Base-by-base conservation (phyloP, 2,113 vertebrate species). In the Podarcis cretensis region DNA sequence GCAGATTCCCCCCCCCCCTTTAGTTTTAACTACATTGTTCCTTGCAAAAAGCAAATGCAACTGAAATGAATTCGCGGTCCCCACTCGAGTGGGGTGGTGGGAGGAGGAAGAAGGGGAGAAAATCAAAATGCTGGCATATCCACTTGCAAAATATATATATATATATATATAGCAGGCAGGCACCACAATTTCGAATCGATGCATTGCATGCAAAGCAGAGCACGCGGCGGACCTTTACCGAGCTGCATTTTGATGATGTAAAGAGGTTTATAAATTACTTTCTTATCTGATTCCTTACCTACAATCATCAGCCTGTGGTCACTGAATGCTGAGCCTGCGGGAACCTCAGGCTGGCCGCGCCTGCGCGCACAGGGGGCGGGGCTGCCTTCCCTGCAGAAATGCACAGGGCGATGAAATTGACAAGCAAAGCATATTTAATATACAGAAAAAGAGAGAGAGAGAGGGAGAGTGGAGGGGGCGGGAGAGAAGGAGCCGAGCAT, bases 261-360 rank as follows among this genome's bases (percentile, higher is more conserved):
- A 89, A 89, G 87, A 74, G 90, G 84, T 86, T 83, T 83, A 89
- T 86, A 73, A 86, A 86, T 86, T 30, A 89, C 90, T 91, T 86
- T 89, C 87, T 89, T 83, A 83, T 86, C 90, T 66, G 87, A 80
- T 89, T 65, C 87, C 95, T 89, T 93, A 95, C 95, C 95, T 95
- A 94, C 84, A 66, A 89, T 74, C 87, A 92, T 84, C 92, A 82
- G 93, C 87, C 83, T 13, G 91, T 74, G 76, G 88, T 91, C 83
- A 81, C 93, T 88, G 77, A 2, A 85, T 54, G 91, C 92, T 5
- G 63, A 85, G 92, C 91, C 85, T 73, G 84, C 87, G 59, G 89
- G 85, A 77, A 32, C 73, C 88, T 68, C 74, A 25, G 40, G 77
- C 77, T 37, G 89, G 23, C 81, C 89, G 94, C 93, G 96, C 93